A percentile compares a stretch with the other conserved stretches of the same genome.
Evolutionary conservation across 2,888 invertebrate species (phyloP).

Genomic region (Cephus rjabovi): DNA sequence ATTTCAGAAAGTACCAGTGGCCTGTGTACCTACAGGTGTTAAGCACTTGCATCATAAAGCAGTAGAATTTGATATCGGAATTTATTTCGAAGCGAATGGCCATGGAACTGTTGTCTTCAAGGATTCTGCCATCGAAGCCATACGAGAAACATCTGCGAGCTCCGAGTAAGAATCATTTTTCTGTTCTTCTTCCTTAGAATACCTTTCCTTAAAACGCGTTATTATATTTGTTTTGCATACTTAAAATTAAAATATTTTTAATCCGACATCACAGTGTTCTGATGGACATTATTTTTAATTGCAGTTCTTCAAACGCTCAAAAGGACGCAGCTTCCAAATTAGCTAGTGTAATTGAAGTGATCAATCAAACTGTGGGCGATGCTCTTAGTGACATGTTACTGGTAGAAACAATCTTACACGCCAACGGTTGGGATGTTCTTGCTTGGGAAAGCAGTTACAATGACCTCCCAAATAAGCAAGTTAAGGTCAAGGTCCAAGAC

Average conservation of each 20-base stretch:
- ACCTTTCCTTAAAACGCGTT: neutral
- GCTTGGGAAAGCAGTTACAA: slow-evolving; percentile 87
- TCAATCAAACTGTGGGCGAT: slow-evolving; percentile 96
- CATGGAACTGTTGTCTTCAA: slow-evolving; percentile 96
- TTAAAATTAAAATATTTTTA: slow-evolving; percentile 25
- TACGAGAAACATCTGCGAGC: slow-evolving; percentile 68
- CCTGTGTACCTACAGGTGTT: slow-evolving; percentile 95
- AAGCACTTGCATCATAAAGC: slow-evolving; percentile 96
- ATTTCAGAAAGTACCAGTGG: slow-evolving; percentile 87
- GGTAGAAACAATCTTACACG: slow-evolving; percentile 90
- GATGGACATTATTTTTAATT: slow-evolving; percentile 4
- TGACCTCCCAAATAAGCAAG: slow-evolving; percentile 88
- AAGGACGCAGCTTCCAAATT: slow-evolving; percentile 75
- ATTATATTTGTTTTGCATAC: slow-evolving; percentile 29
- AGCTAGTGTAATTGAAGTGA: slow-evolving; percentile 81
- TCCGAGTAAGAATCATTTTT: slow-evolving; percentile 55
- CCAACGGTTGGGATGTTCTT: slow-evolving; percentile 80
- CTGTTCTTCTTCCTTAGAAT: slow-evolving; percentile 8
- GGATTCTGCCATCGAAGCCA: slow-evolving; percentile 72
- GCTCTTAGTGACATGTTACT: slow-evolving; percentile 95
- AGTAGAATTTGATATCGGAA: slow-evolving; percentile 89
- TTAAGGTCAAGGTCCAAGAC: slow-evolving; percentile 91
- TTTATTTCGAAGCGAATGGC: slow-evolving; percentile 99
- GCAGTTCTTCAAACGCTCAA: slow-evolving; percentile 35
- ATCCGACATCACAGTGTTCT: neutral